Evolutionary conservation across 2,113 vertebrate genomes (phyloP).

Genomic region (Corvus moneduloides): DNA sequence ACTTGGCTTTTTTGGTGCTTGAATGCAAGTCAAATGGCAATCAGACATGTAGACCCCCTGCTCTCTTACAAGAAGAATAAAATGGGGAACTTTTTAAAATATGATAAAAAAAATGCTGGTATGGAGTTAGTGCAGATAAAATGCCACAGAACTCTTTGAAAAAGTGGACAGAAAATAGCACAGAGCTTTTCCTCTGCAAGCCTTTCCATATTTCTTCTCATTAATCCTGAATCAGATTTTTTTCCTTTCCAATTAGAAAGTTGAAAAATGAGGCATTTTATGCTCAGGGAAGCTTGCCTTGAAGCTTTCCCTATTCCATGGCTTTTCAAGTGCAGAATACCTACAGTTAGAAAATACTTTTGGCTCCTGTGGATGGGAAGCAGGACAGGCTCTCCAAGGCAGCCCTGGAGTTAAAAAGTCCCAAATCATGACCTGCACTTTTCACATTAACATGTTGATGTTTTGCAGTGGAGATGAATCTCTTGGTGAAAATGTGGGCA

Average conservation of each 20-base stretch:
- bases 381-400: not conserved
- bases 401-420: not conserved
- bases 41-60: not conserved
- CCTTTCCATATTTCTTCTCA: not conserved
- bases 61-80: not conserved
- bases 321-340: not conserved
- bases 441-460: not conserved
- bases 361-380: not conserved
- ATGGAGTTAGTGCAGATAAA: not conserved
- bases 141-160: not conserved
- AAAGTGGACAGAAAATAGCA: not conserved
- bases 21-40: not conserved
- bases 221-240: not conserved
- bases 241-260: not conserved
- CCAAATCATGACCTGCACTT: not conserved
- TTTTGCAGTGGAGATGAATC: not conserved
- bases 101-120: not conserved
- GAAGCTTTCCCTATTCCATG: not conserved
- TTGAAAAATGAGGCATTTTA: not conserved
- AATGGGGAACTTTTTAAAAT: not conserved
- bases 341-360: not conserved
- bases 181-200: not conserved
- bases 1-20: not conserved
- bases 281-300: not conserved
- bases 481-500: not conserved